phyloP scores from a whole-genome alignment of 1,140 invertebrate genomes.

The Melitaea cinxia region DNA sequence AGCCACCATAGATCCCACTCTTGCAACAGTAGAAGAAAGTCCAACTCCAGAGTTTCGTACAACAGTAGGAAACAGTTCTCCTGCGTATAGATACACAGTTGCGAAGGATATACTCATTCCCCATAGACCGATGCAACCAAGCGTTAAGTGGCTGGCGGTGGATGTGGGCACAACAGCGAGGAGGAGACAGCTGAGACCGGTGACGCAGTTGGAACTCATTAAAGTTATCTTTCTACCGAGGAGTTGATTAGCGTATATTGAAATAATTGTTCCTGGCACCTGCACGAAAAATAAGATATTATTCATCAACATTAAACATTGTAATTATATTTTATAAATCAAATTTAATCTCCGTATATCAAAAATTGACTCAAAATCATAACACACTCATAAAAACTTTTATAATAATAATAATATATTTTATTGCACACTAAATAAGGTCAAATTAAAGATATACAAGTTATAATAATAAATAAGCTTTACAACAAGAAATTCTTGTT shows the following conservation, averaged over 20 bases:
- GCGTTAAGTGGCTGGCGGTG: conserved; percentile 63
- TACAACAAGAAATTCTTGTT: too few species aligned
- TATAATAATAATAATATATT: too few species aligned
- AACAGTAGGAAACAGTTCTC: conserved; percentile 84
- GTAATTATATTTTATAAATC: too few species aligned
- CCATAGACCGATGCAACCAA: conserved; percentile 84
- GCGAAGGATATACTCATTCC: conserved; percentile 83
- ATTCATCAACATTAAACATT: background rate
- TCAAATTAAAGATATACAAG: too few species aligned
- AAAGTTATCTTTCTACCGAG: conserved; percentile 86
- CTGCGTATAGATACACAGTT: conserved; percentile 83
- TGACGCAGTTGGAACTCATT: conserved; percentile 83
- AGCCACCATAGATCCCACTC: conserved; percentile 82
- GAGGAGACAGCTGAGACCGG: conserved; percentile 84
- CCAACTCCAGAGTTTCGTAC: conserved; percentile 83
- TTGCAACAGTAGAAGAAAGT: conserved; percentile 81
- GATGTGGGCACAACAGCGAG: conserved; percentile 82
- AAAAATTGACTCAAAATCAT: too few species aligned
- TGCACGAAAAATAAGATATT: conserved; percentile 57
- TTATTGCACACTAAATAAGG: too few species aligned
- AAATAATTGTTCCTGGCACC: conserved; percentile 86
- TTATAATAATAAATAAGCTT: too few species aligned
- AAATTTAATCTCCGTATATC: too few species aligned
- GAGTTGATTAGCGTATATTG: conserved; percentile 84
- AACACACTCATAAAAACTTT: too few species aligned